Evolutionary conservation across 1,140 invertebrate genomes (phyloP), one percentile per base, ranked within the genome.

Genomic region (Condylostylus longicornis): DNA sequence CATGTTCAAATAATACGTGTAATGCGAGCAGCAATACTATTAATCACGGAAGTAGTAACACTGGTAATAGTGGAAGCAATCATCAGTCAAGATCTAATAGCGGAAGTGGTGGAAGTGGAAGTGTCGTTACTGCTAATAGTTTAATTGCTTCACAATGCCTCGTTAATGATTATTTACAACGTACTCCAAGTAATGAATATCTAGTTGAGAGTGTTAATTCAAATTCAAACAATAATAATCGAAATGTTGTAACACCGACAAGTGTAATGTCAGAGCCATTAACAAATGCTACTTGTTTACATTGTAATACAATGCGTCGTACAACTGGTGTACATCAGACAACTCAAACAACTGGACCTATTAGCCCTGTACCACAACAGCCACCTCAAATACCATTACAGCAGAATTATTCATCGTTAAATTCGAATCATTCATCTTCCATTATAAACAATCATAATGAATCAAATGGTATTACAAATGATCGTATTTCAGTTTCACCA

Each of bases 291-390:
- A 58, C 55, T 5, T 61, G 58, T 10, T 31, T 60, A 13, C 57
- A 61, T 35, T 61, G 58, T 33, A 60, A 55, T 22, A 60, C 57
- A 6, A 43, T 47, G 14, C 46, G 58, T 2, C 50, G 58, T 1
- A 61, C 58, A 5, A 58, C 58, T 4, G 58, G 58, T 7, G 58
- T 61, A 1, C 58, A 61, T 39, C 58, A 61, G 33, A 60, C 57
- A 8, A 61, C 58, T 2, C 58, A 61, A 35, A 61, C 58, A 13
- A 60, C 57, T n/a, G 58, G 57, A 0, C 58, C 58, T 0, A 55
- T 60, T 9, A 61, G 58, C 18, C 58, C 58, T 4, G 47, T 60
- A 19, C 58, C 57, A 14, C 35, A 32, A 18, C 29, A 33, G 14
- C 20, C 28, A 31, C 33, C 21, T 27, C 28, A 40, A 30, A 33